Conservation (phyloP, 2,113 vertebrate species). For the Tauraco erythrolophus region DNA sequence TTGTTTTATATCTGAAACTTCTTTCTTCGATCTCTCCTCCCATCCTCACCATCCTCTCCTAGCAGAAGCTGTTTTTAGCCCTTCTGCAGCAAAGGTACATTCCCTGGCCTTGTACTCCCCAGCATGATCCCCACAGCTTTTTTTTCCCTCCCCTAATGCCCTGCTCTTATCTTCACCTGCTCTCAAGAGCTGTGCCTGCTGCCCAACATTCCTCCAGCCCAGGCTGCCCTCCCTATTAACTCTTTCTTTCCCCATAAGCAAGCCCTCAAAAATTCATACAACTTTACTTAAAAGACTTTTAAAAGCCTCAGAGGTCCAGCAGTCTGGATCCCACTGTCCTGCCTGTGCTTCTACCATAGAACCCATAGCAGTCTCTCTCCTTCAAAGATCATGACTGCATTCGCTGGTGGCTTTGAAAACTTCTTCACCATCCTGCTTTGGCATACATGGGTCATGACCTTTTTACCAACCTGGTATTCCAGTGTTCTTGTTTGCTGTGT, state of each 20-base stretch:
- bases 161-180: slow-evolving; percentile 45
- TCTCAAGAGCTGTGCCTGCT: not conserved
- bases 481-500: not conserved
- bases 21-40: not conserved
- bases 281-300: not conserved
- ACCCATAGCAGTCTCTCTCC: not conserved
- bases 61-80: not conserved
- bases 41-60: not conserved
- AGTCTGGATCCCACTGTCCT: not conserved
- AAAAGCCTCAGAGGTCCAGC: not conserved
- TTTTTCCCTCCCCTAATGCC: not conserved
- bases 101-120: not conserved
- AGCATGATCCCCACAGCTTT: not conserved
- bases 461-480: slow-evolving; percentile 23
- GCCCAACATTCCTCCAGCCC: slow-evolving; percentile 26
- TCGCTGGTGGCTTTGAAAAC: not conserved
- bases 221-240: slow-evolving; percentile 11
- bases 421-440: not conserved
- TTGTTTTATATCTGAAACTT: not conserved
- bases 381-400: not conserved
- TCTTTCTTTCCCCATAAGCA: not conserved
- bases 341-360: not conserved
- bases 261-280: not conserved
- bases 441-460: slow-evolving; percentile 30
- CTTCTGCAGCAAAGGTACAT: not conserved